phyloP scores from a whole-genome alignment of 2,797 vertebrate species.

The Philypnodon macrostomus region DNA sequence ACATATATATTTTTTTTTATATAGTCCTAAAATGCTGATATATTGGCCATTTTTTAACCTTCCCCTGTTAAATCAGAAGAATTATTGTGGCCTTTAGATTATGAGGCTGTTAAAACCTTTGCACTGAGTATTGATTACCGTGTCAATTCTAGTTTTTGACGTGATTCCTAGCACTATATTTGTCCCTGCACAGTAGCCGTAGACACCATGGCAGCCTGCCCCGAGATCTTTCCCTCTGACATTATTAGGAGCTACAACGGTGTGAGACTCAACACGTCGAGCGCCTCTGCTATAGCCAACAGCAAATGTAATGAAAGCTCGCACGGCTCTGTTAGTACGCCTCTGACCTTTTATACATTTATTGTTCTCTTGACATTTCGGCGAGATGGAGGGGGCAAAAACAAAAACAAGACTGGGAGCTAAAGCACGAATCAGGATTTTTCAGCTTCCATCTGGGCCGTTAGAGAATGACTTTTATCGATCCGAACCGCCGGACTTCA shows the following conservation, averaged over 20 bases:
- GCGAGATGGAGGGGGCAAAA: constrained; percentile 68
- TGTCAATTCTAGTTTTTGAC: constrained; percentile 47
- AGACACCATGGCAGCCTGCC: constrained; percentile 60
- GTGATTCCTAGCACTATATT: constrained; percentile 50
- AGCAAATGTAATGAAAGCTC: constrained; percentile 78
- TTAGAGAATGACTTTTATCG: constrained; percentile 77
- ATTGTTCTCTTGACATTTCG: constrained; percentile 81
- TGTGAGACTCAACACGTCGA: constrained; percentile 70
- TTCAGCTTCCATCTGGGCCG: constrained; percentile 51
- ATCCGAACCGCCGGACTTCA: constrained; percentile 67
- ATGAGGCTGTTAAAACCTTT: too few relatives aligned
- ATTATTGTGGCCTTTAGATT: too few relatives aligned
- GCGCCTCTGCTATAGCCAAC: constrained; percentile 65
- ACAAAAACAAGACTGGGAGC: constrained; percentile 65
- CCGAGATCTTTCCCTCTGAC: constrained; percentile 74
- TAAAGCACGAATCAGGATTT: constrained; percentile 64
- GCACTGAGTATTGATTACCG: constrained; percentile 57
- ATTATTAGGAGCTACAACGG: constrained; percentile 78
- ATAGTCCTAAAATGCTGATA: too few relatives aligned
- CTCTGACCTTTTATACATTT: constrained; percentile 77
- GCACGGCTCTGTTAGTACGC: constrained; percentile 77
- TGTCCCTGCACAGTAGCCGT: constrained; percentile 67
- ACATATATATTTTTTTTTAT: too few relatives aligned
- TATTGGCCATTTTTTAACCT: too few relatives aligned
- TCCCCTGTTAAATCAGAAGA: too few relatives aligned